Conservation (phyloP, 2,113 vertebrate species). For the Psittacula cyanocephala region DNA sequence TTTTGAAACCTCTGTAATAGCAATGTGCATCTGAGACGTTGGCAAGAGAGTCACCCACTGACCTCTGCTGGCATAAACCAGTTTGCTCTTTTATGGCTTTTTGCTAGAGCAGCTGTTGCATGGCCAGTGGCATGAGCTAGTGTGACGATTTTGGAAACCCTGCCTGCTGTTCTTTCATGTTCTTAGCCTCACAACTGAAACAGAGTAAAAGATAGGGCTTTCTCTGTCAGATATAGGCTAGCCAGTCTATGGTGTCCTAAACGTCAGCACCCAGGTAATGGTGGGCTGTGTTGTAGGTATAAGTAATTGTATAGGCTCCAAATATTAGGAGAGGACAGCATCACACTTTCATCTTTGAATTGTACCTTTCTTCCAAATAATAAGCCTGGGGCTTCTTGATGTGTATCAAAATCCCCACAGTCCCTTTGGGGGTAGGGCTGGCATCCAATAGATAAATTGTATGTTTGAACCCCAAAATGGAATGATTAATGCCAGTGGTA, state of each 20-base stretch:
- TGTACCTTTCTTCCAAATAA: background rate
- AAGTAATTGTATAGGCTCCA: fast-evolving
- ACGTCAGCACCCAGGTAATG: background rate
- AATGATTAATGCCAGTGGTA: background rate
- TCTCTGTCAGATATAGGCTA: background rate
- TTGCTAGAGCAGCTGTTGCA: background rate
- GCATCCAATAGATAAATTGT: fast-evolving
- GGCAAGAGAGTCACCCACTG: conserved; percentile 32
- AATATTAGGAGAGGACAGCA: background rate
- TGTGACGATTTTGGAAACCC: background rate
- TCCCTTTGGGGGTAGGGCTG: background rate
- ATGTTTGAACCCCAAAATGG: background rate
- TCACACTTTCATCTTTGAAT: background rate
- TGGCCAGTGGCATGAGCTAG: background rate
- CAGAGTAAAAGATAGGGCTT: background rate
- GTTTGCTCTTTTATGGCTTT: background rate
- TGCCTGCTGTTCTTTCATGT: background rate
- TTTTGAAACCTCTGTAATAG: background rate
- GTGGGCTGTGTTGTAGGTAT: background rate
- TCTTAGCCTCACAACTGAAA: background rate
- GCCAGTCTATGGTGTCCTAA: background rate
- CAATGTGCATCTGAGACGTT: background rate
- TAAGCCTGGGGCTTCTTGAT: background rate
- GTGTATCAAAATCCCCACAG: background rate
- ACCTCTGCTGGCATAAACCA: conserved; percentile 41